A percentile compares a stretch with the other conserved stretches of the same genome.
phyloP scores from a whole-genome alignment of 1,140 invertebrate species.

The Plutomurus gul region DNA sequence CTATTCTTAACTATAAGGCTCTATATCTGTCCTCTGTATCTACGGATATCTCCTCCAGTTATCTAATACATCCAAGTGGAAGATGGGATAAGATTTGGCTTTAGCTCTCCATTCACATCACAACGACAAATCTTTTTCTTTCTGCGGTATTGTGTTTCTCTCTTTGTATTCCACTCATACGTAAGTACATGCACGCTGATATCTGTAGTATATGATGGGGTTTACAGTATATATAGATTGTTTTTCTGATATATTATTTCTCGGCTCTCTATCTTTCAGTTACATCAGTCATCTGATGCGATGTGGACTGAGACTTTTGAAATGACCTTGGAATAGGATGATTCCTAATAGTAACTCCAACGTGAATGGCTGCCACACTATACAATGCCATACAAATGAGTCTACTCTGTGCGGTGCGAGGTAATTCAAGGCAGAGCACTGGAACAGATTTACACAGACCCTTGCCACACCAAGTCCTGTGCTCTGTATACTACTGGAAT shows the following conservation, averaged over 20 bases:
- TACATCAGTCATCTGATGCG: slow-evolving; percentile 10
- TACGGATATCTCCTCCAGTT: not conserved
- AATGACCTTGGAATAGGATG: slow-evolving; percentile 30
- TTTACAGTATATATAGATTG: not conserved
- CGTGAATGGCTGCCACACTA: not conserved
- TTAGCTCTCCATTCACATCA: slow-evolving; percentile 20
- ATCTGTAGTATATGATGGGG: not conserved
- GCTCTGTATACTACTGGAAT: too few species aligned
- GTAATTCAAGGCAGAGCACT: too few species aligned
- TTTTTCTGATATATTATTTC: not conserved
- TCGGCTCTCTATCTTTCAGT: not conserved
- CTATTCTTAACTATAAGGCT: too few species aligned
- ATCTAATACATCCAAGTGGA: not conserved
- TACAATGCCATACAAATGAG: slow-evolving; percentile 3
- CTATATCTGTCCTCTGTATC: not conserved
- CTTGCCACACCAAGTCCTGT: too few species aligned
- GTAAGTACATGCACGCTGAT: not conserved
- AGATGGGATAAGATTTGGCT: not conserved
- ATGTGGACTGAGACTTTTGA: not conserved
- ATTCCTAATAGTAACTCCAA: slow-evolving; percentile 5
- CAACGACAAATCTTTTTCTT: slow-evolving; percentile 8
- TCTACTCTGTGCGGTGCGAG: too few species aligned
- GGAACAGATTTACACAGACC: too few species aligned
- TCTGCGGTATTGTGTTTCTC: not conserved
- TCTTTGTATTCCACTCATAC: not conserved